Evolutionary conservation across 2,113 vertebrate species (phyloP), one percentile per base, ranked within the genome.

Genomic region (Saccopteryx leptura): DNA sequence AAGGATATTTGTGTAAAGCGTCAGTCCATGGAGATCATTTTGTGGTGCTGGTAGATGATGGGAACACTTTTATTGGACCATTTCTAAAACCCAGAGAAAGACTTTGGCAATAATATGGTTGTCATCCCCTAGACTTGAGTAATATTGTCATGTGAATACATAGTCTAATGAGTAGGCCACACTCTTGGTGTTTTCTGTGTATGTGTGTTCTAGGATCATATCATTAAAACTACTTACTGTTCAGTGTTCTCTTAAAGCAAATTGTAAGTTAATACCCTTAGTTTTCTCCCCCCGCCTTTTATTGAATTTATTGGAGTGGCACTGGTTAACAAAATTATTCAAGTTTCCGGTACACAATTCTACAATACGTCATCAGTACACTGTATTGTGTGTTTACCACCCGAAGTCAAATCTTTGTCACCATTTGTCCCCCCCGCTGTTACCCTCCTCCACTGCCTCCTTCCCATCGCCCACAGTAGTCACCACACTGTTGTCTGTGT

Each of bases 71-170:
- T 68, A 17, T 3, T n/a, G 56, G 9, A 76, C 56, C 26, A 9
- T 11, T 87, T 69, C 80, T 80, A 74, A 94, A 94, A 31, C 58
- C 50, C 33, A 61, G 68, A 88, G 71, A 63, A 48, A 84, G 19
- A 52, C 60, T 83, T 39, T 78, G 13, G n/a, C 18, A 39, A 3
- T 66, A 24, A 9, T 4, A 1, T 69, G n/a, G 56, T n/a, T 14
- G 48, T 10, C 17, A 3, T 85, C 61, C 48, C 9, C 21, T 81
- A 60, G 71, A 54, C 58, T 76, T 79, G 4, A 19, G 17, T 78
- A n/a, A 24, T 54, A 9, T 3, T 84, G 17, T 39, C 74, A 0
- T 33, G 23, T 65, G 80, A 72, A 18, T 79, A 5, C 13, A 2
- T 72, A 24, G 66, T 48, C 84, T 93, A 74, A 33, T 74, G 39